Percentiles rank a stretch among this genome's conserved stretches.
Conservation (phyloP, 2,888 invertebrate genomes). For the Drosophila cognata region DNA sequence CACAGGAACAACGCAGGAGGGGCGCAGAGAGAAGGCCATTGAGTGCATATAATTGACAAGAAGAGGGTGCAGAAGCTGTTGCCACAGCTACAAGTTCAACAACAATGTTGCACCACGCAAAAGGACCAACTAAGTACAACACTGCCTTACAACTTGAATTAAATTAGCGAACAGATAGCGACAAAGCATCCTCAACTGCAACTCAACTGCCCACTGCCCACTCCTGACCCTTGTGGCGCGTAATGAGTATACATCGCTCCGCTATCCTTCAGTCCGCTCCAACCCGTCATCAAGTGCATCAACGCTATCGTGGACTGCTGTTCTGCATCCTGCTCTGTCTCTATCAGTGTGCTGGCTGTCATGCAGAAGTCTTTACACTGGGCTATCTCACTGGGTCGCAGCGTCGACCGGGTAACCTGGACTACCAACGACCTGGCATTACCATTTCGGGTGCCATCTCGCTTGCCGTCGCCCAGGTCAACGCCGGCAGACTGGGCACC, state of each 20-base stretch:
- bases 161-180: conserved; percentile 42
- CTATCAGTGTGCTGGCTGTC: conserved; percentile 21
- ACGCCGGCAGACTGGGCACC: conserved; percentile 86
- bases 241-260: conserved; percentile 54
- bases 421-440: conserved; percentile 91
- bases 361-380: conserved; percentile 89
- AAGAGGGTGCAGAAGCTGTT: conserved; percentile 18
- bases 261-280: conserved; percentile 15
- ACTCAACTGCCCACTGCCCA: too few species aligned
- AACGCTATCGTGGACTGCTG: conserved; percentile 21
- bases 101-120: conserved; percentile 62
- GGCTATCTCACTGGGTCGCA: conserved; percentile 95
- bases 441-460: conserved; percentile 93
- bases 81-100: conserved; percentile 51
- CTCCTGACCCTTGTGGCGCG: conserved; percentile 36
- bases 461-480: conserved; percentile 93
- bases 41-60: conserved; percentile 58
- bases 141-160: conserved; percentile 44
- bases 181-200: conserved; percentile 13
- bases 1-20: conserved; percentile 20
- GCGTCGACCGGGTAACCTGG: conserved; percentile 90
- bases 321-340: conserved; percentile 35
- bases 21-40: conserved; percentile 15
- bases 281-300: conserved; percentile 9
- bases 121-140: conserved; percentile 40